These are phyloP conservation scores for Anthopleura sola DNA, from an alignment of 64 coral and sea anemone species.

Conservation along the genomic window DNA sequence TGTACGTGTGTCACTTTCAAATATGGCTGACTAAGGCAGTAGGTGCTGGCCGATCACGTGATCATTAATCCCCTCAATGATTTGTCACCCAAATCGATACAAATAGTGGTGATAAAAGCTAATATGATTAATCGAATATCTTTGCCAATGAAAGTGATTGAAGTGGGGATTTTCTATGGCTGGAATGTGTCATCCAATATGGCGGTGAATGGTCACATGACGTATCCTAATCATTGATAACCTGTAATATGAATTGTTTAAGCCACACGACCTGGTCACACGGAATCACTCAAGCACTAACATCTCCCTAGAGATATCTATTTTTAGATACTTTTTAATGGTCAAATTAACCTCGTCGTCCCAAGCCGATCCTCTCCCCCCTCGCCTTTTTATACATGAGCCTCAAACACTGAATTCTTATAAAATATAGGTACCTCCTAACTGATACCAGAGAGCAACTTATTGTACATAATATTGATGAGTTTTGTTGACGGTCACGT, in stretches of 20 bases:
- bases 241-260: neutral
- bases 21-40: neutral
- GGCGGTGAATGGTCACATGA: neutral
- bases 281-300: neutral
- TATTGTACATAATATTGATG: neutral
- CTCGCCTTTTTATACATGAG: neutral
- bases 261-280: neutral
- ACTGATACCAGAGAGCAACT: neutral
- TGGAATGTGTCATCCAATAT: neutral
- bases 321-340: slow-evolving; percentile 1
- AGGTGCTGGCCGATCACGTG: neutral
- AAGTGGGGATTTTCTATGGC: no score
- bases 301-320: neutral
- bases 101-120: no score
- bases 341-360: neutral
- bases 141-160: no score
- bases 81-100: neutral
- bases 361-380: neutral
- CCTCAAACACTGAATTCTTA: neutral
- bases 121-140: no score
- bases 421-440: neutral
- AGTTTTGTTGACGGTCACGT: neutral
- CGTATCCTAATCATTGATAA: neutral
- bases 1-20: neutral
- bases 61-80: neutral